phyloP scores from a whole-genome alignment of 2,888 invertebrate species.

The Agrilus cyanescens region DNA sequence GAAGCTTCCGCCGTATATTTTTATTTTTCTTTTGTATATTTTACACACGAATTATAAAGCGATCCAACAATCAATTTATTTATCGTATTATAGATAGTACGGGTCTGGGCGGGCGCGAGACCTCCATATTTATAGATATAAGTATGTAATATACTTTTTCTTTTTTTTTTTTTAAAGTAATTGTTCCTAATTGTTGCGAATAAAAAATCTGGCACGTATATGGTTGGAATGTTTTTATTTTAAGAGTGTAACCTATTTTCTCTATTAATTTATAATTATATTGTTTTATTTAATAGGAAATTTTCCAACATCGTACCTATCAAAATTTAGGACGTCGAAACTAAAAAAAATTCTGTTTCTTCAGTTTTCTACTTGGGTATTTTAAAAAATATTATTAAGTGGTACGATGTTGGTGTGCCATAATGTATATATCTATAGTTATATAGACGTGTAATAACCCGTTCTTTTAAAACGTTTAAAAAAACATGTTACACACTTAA shows the following conservation, averaged over 20 bases:
- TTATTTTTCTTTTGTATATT: constrained; percentile 15
- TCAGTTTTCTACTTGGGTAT: too few species aligned
- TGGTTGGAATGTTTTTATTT: constrained; percentile 49
- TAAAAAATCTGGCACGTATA: constrained; percentile 53
- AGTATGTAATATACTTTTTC: too few species aligned
- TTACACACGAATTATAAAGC: constrained; percentile 5
- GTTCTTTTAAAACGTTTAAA: constrained; percentile 8
- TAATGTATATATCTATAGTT: too few species aligned
- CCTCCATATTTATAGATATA: constrained; percentile 13
- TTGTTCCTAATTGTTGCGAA: constrained; percentile 33
- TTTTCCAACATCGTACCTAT: too few species aligned
- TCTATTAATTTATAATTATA: too few species aligned
- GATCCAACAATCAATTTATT: constrained; percentile 12
- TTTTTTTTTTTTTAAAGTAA: constrained; percentile 19
- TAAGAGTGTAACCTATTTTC: constrained; percentile 18
- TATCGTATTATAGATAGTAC: constrained; percentile 15
- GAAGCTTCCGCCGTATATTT: constrained; percentile 17
- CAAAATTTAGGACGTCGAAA: too few species aligned
- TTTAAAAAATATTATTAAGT: too few species aligned
- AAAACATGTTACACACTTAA: constrained; percentile 20
- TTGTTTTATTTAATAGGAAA: too few species aligned
- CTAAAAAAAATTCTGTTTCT: too few species aligned
- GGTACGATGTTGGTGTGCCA: too few species aligned
- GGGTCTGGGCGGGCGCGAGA: constrained; percentile 17
- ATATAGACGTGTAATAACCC: too few species aligned